Percentiles rank a stretch among this genome's conserved stretches.
Evolutionary conservation across 2,113 vertebrate genomes (phyloP).

Genomic region (Hippocampus abdominalis): DNA sequence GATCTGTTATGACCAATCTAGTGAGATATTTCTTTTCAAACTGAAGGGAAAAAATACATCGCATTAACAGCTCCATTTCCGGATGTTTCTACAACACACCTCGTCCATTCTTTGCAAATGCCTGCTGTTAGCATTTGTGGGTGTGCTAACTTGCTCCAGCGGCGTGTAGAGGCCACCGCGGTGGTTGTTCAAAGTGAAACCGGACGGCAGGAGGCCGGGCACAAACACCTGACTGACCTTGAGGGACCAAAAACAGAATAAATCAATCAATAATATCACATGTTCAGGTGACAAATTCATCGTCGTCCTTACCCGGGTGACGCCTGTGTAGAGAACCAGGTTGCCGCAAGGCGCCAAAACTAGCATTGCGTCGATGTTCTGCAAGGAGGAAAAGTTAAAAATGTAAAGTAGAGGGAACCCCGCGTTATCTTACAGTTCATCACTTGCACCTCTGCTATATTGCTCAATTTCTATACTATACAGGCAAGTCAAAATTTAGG

Average conservation of each 20-base stretch:
- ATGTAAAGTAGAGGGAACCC: neutral
- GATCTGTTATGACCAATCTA: conserved; percentile 6
- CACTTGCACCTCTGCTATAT: neutral
- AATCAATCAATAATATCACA: neutral
- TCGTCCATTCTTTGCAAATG: conserved; percentile 85
- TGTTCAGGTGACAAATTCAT: neutral
- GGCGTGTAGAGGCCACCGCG: conserved; percentile 78
- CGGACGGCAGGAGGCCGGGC: conserved; percentile 81
- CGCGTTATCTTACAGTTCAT: neutral
- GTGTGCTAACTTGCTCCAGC: conserved; percentile 80
- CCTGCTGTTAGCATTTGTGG: conserved; percentile 78
- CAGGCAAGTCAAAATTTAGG: no score
- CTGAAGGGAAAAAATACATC: neutral
- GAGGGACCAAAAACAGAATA: neutral
- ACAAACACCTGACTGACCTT: conserved; percentile 97
- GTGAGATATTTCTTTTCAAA: conserved; percentile 14
- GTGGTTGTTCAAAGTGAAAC: conserved; percentile 77
- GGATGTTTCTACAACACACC: conserved; percentile 58
- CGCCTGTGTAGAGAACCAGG: conserved; percentile 91
- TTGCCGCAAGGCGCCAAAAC: conserved; percentile 88
- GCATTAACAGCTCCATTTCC: neutral
- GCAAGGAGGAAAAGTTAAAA: conserved; percentile 6
- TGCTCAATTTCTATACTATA: no score
- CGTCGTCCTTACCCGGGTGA: conserved; percentile 77
- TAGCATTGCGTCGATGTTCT: conserved; percentile 86